These are phyloP conservation scores for Neodon shergylaensis DNA, from an alignment of 2,113 vertebrate species.

Conservation along the genomic window DNA sequence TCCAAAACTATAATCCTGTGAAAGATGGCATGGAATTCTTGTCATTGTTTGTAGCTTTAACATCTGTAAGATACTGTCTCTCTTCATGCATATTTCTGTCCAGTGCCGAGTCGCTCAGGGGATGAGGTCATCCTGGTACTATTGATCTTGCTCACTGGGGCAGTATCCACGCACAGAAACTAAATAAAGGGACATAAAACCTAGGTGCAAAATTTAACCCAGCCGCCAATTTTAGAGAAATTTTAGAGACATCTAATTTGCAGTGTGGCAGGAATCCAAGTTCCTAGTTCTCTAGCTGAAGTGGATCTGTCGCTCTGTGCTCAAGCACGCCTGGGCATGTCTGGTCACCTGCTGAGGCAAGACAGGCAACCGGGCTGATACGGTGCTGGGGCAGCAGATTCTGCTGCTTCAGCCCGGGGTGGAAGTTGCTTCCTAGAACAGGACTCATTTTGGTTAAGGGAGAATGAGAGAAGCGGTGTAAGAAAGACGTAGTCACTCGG, in stretches of 20 bases:
- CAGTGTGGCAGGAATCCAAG: not conserved
- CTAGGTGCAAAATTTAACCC: not conserved
- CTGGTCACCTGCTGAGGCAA: slow-evolving; percentile 27
- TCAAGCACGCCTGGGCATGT: slow-evolving; percentile 46
- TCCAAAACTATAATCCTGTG: not conserved
- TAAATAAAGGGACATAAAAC: not conserved
- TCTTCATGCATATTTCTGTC: not conserved
- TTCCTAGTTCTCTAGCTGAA: not conserved
- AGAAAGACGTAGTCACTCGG: slow-evolving; percentile 58
- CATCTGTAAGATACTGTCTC: not conserved
- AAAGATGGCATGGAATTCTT: not conserved
- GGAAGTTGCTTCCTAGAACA: slow-evolving; percentile 44
- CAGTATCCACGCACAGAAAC: not conserved
- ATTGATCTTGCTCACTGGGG: not conserved
- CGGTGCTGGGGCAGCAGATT: too few species aligned
- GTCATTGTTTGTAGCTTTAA: not conserved
- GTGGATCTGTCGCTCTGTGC: not conserved
- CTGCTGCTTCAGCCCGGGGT: not conserved
- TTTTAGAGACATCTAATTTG: not conserved
- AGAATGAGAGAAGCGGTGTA: not conserved
- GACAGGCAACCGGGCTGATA: slow-evolving; percentile 8
- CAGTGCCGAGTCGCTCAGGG: not conserved
- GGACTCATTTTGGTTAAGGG: slow-evolving; percentile 10
- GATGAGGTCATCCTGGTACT: not conserved
- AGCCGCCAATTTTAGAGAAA: not conserved